These are phyloP conservation scores for Mormyrus hasselquistii DNA, from an alignment of 2,797 vertebrate genomes.

Conservation along the genomic window DNA sequence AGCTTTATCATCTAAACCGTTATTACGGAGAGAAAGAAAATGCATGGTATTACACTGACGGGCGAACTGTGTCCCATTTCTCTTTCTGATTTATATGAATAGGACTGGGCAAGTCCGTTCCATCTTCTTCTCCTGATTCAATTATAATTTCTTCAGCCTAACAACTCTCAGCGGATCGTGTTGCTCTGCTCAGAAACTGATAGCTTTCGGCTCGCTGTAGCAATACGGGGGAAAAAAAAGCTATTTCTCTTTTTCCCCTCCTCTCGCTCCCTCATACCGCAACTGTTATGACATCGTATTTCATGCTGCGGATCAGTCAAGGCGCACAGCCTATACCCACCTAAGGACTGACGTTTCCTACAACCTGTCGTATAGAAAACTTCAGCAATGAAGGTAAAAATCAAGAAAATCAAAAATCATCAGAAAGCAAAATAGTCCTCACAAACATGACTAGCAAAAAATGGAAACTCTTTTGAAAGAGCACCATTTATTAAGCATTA, in stretches of 20 bases:
- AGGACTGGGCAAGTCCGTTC: conserved; percentile 40
- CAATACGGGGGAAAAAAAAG: background rate
- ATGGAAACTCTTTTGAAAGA: background rate
- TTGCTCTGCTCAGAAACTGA: conserved; percentile 58
- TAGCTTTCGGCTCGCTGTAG: conserved; percentile 36
- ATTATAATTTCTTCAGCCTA: conserved; percentile 52
- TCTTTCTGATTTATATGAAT: conserved; percentile 61
- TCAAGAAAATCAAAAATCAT: no score
- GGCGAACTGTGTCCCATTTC: conserved; percentile 36
- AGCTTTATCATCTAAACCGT: background rate
- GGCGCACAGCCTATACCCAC: background rate
- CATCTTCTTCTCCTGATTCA: conserved; percentile 35
- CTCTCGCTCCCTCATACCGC: background rate
- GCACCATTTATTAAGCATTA: background rate
- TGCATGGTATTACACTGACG: conserved; percentile 38
- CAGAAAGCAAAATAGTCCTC: background rate
- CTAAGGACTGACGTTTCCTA: background rate
- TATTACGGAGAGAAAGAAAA: conserved; percentile 12
- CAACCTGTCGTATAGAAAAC: background rate
- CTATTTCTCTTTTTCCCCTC: background rate
- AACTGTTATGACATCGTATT: conserved; percentile 14
- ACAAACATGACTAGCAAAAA: background rate
- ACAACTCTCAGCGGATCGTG: conserved; percentile 51
- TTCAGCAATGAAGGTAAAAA: background rate
- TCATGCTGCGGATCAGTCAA: conserved; percentile 7